Evolutionary conservation across 2,888 invertebrate genomes (phyloP).

Genomic region (Cremastinae sp.): DNA sequence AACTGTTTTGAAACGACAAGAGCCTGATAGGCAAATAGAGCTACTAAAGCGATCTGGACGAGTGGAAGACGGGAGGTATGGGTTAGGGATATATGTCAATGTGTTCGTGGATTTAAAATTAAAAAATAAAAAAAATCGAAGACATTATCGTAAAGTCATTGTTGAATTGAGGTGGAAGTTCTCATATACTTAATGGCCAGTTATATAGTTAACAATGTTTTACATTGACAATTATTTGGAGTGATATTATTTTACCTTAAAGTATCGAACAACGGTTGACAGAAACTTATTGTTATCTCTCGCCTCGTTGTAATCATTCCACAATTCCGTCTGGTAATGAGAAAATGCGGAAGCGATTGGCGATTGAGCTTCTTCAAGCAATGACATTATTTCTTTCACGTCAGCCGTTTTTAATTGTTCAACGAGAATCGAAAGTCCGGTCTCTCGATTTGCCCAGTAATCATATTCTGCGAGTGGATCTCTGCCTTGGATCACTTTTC

Average conservation of each 20-base stretch:
- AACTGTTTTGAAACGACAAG: no score
- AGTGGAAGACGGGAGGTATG: no score
- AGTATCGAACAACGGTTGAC: slow-evolving; percentile 87
- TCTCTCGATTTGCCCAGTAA: slow-evolving; percentile 92
- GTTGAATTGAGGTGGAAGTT: no score
- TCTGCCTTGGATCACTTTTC: slow-evolving; percentile 84
- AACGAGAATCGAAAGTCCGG: slow-evolving; percentile 88
- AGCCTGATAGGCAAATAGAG: no score
- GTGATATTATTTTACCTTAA: slow-evolving; percentile 84
- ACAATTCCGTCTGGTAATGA: slow-evolving; percentile 84
- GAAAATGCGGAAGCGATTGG: slow-evolving; percentile 84
- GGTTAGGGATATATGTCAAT: no score
- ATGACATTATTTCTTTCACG: slow-evolving; percentile 84
- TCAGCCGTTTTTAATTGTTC: slow-evolving; percentile 91
- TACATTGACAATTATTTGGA: no score
- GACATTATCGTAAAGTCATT: no score
- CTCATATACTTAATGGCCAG: no score
- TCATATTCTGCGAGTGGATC: slow-evolving; percentile 93
- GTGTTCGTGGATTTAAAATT: no score
- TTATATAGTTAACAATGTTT: no score
- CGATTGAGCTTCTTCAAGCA: slow-evolving; percentile 83
- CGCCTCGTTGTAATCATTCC: slow-evolving; percentile 86
- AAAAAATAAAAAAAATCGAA: no score
- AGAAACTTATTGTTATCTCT: slow-evolving; percentile 91
- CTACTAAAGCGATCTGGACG: no score